Conservation (phyloP, 2,888 invertebrate species). For the Leucania comma region DNA sequence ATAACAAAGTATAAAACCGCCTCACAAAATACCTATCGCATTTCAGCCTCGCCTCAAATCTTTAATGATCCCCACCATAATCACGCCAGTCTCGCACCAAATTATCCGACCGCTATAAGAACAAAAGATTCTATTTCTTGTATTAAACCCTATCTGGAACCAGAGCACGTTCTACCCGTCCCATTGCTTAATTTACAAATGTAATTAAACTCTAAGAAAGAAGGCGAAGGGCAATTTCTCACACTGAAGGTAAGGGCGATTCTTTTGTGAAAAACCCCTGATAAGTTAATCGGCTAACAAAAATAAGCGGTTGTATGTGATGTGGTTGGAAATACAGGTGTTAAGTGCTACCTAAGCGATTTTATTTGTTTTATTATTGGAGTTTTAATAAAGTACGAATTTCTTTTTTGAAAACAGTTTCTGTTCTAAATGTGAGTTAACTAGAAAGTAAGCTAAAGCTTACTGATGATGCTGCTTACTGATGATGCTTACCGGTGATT, state of each 20-base stretch:
- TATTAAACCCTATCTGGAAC: conserved; percentile 53
- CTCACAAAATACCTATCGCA: conserved; percentile 23
- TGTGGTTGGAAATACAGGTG: conserved; percentile 44
- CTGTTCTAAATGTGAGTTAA: background rate
- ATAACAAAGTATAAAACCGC: conserved; percentile 14
- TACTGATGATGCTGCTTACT: too few relatives aligned
- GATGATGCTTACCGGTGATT: too few relatives aligned
- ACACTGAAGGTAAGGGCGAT: conserved; percentile 53
- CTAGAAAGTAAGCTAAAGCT: background rate
- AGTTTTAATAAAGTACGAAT: background rate
- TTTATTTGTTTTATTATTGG: conserved; percentile 25
- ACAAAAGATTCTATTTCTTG: conserved; percentile 66
- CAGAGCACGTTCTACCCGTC: conserved; percentile 60
- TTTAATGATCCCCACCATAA: conserved; percentile 52
- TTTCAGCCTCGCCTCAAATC: conserved; percentile 42
- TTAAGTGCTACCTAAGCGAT: conserved; percentile 34
- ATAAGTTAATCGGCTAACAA: conserved; percentile 63
- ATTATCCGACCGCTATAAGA: conserved; percentile 55
- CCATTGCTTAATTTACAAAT: conserved; percentile 69
- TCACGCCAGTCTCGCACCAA: conserved; percentile 52
- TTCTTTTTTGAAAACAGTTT: background rate
- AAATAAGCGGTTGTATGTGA: conserved; percentile 63
- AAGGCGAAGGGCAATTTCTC: conserved; percentile 61
- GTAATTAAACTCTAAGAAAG: conserved; percentile 66
- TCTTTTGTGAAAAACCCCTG: conserved; percentile 60